Conservation (phyloP, 1,140 invertebrate species). For the Hestina assimilis region DNA sequence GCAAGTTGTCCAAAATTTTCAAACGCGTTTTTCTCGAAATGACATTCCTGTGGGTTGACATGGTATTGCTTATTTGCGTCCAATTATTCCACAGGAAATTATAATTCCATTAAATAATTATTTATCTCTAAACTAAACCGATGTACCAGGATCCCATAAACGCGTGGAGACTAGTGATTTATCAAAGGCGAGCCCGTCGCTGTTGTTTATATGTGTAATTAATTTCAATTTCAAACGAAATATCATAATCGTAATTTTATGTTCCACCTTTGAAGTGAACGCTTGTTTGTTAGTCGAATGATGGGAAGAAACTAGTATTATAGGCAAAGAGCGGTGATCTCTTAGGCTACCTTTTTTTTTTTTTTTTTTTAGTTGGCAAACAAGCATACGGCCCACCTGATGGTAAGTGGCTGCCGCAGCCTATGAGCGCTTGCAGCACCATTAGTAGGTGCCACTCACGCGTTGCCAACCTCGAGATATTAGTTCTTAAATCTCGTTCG, state of each 20-base stretch:
- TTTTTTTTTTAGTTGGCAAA: too few species aligned
- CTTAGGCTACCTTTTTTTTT: too few species aligned
- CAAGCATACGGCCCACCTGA: too few species aligned
- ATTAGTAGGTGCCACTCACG: too few species aligned
- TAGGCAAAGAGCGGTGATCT: background rate
- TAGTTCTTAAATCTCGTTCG: too few species aligned
- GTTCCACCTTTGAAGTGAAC: conserved; percentile 25
- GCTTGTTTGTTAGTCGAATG: conserved; percentile 20
- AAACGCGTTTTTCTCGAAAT: too few species aligned
- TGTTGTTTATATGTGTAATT: conserved; percentile 28
- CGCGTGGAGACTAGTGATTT: conserved; percentile 26
- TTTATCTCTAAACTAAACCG: conserved; percentile 1
- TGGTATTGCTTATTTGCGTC: too few species aligned
- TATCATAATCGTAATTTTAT: conserved; percentile 33
- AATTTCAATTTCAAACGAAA: conserved; percentile 39
- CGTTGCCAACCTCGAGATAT: too few species aligned
- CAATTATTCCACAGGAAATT: background rate
- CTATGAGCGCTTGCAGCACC: too few species aligned
- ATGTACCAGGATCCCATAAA: conserved; percentile 11
- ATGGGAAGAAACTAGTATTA: conserved; percentile 12
- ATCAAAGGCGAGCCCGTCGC: conserved; percentile 23
- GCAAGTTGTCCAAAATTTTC: too few species aligned
- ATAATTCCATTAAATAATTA: background rate
- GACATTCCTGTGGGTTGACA: too few species aligned
- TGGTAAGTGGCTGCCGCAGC: too few species aligned